A percentile compares a stretch with the other conserved stretches of the same genome.
Evolutionary conservation across 2,797 vertebrate genomes (phyloP).

Genomic region (Sternarchorhynchus goeldii): DNA sequence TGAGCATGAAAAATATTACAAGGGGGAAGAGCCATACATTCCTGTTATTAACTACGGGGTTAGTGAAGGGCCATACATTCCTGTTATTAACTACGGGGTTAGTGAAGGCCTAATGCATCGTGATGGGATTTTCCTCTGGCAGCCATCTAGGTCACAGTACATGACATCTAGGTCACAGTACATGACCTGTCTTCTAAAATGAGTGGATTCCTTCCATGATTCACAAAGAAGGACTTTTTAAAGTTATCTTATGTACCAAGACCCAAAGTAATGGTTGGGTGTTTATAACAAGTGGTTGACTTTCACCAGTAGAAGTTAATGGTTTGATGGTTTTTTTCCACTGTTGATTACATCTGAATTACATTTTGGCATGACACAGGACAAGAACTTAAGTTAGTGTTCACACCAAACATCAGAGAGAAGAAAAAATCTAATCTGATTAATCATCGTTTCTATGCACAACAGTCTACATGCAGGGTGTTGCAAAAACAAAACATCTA

Average conservation of each 20-base stretch:
- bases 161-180: not conserved
- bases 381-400: no score
- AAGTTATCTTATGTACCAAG: not conserved
- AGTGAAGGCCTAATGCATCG: conserved; percentile 51
- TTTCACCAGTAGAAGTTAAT: not conserved
- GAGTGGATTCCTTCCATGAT: conserved; percentile 22
- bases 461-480: no score
- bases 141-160: conserved; percentile 47
- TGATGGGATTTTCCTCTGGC: conserved; percentile 53
- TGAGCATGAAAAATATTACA: conserved; percentile 40
- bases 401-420: no score
- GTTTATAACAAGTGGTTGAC: not conserved
- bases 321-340: not conserved
- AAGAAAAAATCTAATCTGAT: no score
- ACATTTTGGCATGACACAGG: no score
- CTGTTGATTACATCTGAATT: no score
- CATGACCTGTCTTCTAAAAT: conserved; percentile 40
- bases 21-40: conserved; percentile 34
- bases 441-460: no score
- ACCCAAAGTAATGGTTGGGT: not conserved
- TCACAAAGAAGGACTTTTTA: conserved; percentile 11
- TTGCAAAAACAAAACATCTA: no score
- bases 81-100: conserved; percentile 47
- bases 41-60: conserved; percentile 44
- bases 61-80: conserved; percentile 39